Evolutionary conservation across 2,888 invertebrate species (phyloP).

Genomic region (Linnaemya vulpina): DNA sequence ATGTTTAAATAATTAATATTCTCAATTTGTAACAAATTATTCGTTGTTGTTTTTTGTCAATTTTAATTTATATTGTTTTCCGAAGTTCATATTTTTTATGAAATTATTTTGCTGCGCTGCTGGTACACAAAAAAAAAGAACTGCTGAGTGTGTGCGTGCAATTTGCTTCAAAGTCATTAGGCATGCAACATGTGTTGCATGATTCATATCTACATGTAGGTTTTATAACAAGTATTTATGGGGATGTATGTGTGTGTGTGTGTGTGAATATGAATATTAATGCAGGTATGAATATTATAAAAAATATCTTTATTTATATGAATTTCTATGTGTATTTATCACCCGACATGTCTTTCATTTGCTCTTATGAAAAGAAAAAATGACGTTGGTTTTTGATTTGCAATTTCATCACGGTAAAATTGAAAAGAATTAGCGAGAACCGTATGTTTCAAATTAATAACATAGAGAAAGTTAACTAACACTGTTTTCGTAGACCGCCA

Average conservation of each 20-base stretch:
- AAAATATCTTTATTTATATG: slow-evolving; percentile 16
- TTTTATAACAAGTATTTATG: background rate
- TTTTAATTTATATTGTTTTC: slow-evolving; percentile 55
- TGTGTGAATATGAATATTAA: background rate
- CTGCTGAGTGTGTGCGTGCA: background rate
- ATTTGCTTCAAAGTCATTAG: slow-evolving; percentile 53
- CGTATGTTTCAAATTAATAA: background rate
- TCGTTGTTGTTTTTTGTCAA: slow-evolving; percentile 52
- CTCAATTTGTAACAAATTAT: slow-evolving; percentile 59
- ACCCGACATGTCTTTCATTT: background rate
- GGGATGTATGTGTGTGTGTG: background rate
- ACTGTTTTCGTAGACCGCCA: too few relatives aligned
- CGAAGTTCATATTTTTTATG: slow-evolving; percentile 16
- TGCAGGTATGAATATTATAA: slow-evolving; percentile 1
- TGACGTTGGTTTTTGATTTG: background rate
- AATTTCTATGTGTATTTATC: slow-evolving; percentile 14
- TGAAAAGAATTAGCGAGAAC: background rate
- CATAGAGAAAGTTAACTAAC: too few relatives aligned
- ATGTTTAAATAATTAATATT: slow-evolving; percentile 55
- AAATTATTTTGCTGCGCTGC: background rate
- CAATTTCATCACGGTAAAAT: background rate
- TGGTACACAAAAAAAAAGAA: background rate
- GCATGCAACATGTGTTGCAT: slow-evolving; percentile 60
- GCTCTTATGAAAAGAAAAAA: slow-evolving; percentile 41
- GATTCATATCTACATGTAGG: slow-evolving; percentile 23